Conservation (phyloP, 2,888 invertebrate genomes). For the Scaptomyza tumidula region DNA sequence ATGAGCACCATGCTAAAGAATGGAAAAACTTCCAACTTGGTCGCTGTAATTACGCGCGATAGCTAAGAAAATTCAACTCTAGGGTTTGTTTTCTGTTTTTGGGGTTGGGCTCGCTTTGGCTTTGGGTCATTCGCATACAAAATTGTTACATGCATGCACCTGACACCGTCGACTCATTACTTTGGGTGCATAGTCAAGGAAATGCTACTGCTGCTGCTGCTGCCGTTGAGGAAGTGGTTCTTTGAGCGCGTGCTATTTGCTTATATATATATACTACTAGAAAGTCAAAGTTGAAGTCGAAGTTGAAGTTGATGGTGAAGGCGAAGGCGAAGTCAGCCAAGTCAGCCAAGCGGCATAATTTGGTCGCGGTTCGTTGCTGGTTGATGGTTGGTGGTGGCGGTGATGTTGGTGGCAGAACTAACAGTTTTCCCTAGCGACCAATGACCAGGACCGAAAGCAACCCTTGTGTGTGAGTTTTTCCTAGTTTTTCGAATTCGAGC, state of each 20-base stretch:
- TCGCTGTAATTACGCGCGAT: conserved; percentile 55
- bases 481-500: conserved; percentile 58
- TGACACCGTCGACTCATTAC: conserved; percentile 75
- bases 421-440: conserved; percentile 70
- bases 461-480: conserved; percentile 69
- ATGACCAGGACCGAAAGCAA: conserved; percentile 41
- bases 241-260: conserved; percentile 71
- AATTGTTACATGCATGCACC: conserved; percentile 66
- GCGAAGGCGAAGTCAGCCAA: conserved; percentile 19
- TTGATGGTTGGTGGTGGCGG: conserved; percentile 14
- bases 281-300: conserved; percentile 26
- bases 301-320: conserved; percentile 35
- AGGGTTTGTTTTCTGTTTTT: conserved; percentile 36
- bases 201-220: conserved; percentile 19
- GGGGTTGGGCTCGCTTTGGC: conserved; percentile 35
- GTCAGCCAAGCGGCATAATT: conserved; percentile 76
- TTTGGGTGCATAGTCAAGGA: conserved; percentile 51
- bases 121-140: conserved; percentile 53
- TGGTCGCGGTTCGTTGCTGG: conserved; percentile 72
- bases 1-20: conserved; percentile 64
- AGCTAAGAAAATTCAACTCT: conserved; percentile 67
- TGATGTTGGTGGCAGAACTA: conserved; percentile 60
- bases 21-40: conserved; percentile 70
- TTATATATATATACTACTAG: conserved; percentile 19
- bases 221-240: conserved; percentile 48